Evolutionary conservation across 2,113 vertebrate species (phyloP), one percentile per base, ranked within the genome.

Genomic region (Syrmaticus mikado): DNA sequence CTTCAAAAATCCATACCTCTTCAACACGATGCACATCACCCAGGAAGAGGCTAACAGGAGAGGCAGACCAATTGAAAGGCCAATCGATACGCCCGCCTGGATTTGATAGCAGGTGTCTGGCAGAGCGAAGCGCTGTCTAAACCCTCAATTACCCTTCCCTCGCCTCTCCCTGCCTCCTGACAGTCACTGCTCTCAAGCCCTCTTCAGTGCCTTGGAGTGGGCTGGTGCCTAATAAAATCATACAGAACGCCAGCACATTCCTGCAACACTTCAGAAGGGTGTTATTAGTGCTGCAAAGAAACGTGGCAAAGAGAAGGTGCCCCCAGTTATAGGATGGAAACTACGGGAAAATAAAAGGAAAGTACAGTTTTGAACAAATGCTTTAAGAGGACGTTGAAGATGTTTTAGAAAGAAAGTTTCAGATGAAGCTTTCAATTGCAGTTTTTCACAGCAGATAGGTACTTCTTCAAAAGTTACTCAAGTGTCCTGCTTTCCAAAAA

Each of bases 111-210:
- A 32, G 73, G 46, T 87, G 91, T 90, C 85, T 89, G 2, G 0
- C 11, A 3, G 74, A 91, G 66, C 6, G 1, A 62, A 80, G 24
- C 2, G 0, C 82, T 93, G 93, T 92, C 92, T 93, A 75, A 95
- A 84, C 73, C 83, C 88, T 95, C 94, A 96, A 95, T 96, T 96
- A 96, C 65, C 45, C 25, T 88, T 72, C 71, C 74, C 71, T 78
- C 9, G 3, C 70, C 32, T 81, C 57, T 84, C 80, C 55, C 88
- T 77, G 62, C 43, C 72, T 88, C 57, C 81, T 92, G 95, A 90
- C 82, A 90, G 0, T 61, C 3, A 0, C 65, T 2, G 30, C 3
- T 5, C 57, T 85, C 85, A 83, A 92, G 34, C 28, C 65, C 81
- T 88, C 79, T 90, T 91, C 76, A 68, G 55, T 25, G 50, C 52